Evolutionary conservation across 2,888 invertebrate genomes (phyloP), one percentile per base, ranked within the genome.

Genomic region (Antheraea assamensis): DNA sequence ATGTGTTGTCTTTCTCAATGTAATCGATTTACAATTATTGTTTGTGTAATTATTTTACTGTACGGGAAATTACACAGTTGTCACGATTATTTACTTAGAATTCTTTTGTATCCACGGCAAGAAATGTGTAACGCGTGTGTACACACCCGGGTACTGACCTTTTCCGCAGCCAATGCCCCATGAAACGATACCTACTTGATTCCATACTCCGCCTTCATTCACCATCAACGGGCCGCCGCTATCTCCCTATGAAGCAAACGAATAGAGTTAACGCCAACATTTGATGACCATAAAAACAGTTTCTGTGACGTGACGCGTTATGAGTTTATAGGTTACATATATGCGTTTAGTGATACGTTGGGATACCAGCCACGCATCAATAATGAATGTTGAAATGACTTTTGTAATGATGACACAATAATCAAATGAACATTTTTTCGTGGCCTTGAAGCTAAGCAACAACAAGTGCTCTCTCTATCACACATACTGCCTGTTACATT

Each of bases 81-180:
- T 10, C 17, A 35, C 17, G 61, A 17, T 71, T n/a, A 7, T 71
- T 77, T 95, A 96, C 89, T 97, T 96, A 73, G 97, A 95, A 90
- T 98, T 98, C 90, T 98, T 98, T 83, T 95, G 95, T 85, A 98
- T 98, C 98, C 98, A 98, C 35, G 97, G 97, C 81, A 98, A 89
- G 94, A 98, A 97, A 80, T 96, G 95, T 71, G 97, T 97, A 75
- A 98, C 97, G 80, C 98, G 96, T 0, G 98, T 97, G 90, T 98
- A 98, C 4, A 98, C 98, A 24, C 98, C 98, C 0, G 98, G 98
- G 91, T 98, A 98, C 85, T 98, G 98, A 30, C 98, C 98, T 92
- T 98, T 98, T 74, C 98, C 98, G 87, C 98, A 98, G 58, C 98
- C 98, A 81, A 98, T 98, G 77, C 98, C 98, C 98, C 98, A 98